phyloP scores from a whole-genome alignment of 1,140 invertebrate species.

The Elysia chlorotica region DNA sequence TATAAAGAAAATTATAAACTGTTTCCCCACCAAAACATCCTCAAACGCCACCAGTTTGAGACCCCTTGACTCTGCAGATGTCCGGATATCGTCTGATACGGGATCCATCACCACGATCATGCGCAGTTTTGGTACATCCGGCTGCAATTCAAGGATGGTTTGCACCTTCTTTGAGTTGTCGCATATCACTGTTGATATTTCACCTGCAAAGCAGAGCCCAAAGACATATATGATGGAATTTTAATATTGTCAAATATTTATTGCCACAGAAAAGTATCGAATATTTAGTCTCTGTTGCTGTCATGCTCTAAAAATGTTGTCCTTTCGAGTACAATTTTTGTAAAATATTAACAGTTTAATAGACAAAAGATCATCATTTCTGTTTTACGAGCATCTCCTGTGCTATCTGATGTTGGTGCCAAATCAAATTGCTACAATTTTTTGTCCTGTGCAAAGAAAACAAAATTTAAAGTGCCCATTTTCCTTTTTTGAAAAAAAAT shows the following conservation, averaged over 20 bases:
- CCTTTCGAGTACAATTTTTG: background rate
- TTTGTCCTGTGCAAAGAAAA: too few relatives aligned
- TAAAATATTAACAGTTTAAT: background rate
- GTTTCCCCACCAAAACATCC: conserved; percentile 1
- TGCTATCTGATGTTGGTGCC: too few relatives aligned
- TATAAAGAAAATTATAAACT: too few relatives aligned
- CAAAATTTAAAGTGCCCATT: too few relatives aligned
- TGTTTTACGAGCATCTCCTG: background rate
- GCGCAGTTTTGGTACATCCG: conserved; percentile 80
- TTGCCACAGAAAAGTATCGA: background rate
- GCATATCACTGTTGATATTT: conserved; percentile 72
- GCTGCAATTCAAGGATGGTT: conserved; percentile 74
- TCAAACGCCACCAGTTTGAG: conserved; percentile 69
- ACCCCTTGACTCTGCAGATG: conserved; percentile 78
- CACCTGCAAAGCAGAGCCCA: conserved; percentile 36
- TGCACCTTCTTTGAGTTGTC: conserved; percentile 83
- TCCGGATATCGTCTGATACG: conserved; percentile 74
- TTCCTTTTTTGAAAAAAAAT: too few relatives aligned
- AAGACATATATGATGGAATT: background rate
- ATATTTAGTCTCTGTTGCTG: background rate
- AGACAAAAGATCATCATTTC: background rate
- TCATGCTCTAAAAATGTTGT: background rate
- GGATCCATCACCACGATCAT: conserved; percentile 81
- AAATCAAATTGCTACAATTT: too few relatives aligned
- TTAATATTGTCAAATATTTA: background rate